Evolutionary conservation across 2,113 vertebrate species (phyloP).

Genomic region (Trachemys scripta): DNA sequence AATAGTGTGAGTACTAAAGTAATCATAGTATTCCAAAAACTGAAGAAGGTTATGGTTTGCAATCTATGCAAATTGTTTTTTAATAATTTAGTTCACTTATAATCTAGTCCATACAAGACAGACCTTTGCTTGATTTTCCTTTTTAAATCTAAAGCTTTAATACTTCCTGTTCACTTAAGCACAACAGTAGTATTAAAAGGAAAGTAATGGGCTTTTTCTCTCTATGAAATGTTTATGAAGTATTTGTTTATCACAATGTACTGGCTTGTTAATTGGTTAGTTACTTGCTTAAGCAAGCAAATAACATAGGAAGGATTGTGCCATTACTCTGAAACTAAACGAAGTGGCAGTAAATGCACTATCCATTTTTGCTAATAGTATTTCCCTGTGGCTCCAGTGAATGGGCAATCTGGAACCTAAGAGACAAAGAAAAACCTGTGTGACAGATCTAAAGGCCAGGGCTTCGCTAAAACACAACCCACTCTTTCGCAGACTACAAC

Average conservation of each 20-base stretch:
- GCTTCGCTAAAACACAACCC: not conserved
- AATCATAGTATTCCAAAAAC: not conserved
- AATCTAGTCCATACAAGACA: not conserved
- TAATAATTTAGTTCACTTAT: not conserved
- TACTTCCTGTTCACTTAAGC: conserved; percentile 2
- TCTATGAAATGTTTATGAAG: conserved; percentile 1
- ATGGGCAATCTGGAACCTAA: not conserved
- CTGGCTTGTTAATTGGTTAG: conserved; percentile 42
- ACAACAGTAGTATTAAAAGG: not conserved
- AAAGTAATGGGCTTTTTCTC: not conserved
- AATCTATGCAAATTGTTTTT: not conserved
- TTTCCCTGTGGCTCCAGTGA: not conserved
- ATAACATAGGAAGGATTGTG: conserved; percentile 14
- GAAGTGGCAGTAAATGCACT: conserved; percentile 2
- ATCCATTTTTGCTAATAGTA: conserved; percentile 24
- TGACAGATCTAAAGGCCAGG: not conserved
- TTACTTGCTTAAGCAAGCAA: conserved; percentile 52
- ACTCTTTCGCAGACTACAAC: not conserved
- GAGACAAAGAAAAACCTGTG: fast-evolving
- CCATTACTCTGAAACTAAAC: not conserved
- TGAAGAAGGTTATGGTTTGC: not conserved
- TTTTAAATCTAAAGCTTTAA: not conserved
- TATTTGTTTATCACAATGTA: conserved; percentile 10
- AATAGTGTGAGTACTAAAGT: not conserved
- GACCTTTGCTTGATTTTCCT: not conserved